Conservation (phyloP, 2,113 vertebrate species). For the Emydocephalus ijimae region DNA sequence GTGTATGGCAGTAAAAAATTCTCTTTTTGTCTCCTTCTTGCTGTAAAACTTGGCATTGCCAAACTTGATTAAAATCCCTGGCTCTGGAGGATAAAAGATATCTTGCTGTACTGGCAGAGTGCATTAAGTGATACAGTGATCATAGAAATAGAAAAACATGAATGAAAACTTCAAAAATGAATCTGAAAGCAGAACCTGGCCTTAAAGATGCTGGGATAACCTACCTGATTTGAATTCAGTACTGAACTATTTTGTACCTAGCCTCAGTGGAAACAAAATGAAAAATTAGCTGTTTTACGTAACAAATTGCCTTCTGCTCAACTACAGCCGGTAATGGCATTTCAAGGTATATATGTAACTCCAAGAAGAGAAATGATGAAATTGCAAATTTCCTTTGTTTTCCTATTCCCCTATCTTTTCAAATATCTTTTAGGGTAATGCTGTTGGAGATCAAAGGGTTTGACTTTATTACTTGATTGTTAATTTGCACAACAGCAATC, state of each 20-base stretch:
- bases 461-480: not conserved
- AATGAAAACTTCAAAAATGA: constrained; percentile 29
- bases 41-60: not conserved
- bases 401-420: not conserved
- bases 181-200: constrained; percentile 41
- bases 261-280: constrained; percentile 61
- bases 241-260: constrained; percentile 42
- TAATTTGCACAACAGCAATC: constrained; percentile 28
- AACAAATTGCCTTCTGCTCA: constrained; percentile 71
- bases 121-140: not conserved
- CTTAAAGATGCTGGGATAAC: constrained; percentile 36
- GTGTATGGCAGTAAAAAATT: not conserved
- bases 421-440: constrained; percentile 5
- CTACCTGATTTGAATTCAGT: constrained; percentile 46
- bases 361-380: not conserved
- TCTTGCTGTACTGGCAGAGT: accelerated
- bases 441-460: not conserved
- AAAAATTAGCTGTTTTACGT: constrained; percentile 73
- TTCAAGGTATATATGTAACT: constrained; percentile 57
- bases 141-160: constrained; percentile 19
- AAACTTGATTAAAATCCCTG: not conserved
- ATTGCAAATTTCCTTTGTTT: not conserved
- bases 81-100: not conserved
- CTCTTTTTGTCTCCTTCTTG: not conserved
- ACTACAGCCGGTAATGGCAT: constrained; percentile 62